Base-by-base conservation (phyloP, 2,113 vertebrate species). In the Colinus virginianus region DNA sequence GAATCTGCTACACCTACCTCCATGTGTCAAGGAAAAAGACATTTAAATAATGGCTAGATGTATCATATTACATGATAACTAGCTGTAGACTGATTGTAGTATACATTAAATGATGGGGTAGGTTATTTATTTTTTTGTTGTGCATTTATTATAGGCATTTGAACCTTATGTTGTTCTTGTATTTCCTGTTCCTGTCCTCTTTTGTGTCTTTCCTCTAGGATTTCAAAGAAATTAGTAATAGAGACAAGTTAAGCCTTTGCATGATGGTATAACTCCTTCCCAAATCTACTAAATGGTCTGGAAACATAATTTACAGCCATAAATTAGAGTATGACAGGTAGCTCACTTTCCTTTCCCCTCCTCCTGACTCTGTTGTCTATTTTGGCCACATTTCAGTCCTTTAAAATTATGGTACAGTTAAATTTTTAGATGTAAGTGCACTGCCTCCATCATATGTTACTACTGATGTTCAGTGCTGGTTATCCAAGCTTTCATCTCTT, bases 401-500 rank as follows among this genome's bases (percentile, higher is more conserved):
- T 3, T 21, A 84, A 84, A 68, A 86, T 76, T 76, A 64, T 43
- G 59, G 87, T 38, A 64, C 32, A 77, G 19, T 19, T 66, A 34
- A 79, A 82, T 66, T 74, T 53, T 66, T 80, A 91, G 74, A 53
- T 78, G 45, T 72, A 43, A 62, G 56, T 12, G 51, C 4, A 11
- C 26, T 72, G 70, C 61, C 74, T 95, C 82, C 72, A 75, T 94
- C 48, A 84, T 38, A 62, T 61, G 59, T 90, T 90, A 69, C 78
- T 90, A 71, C 84, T 80, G 81, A 90, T 9, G 11, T 83, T 66
- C 53, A 88, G 82, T 30, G 43, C 59, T 87, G 84, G 64, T 91
- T 83, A 85, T n/a, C 87, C 87, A 86, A 87, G 76, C 78, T 93
- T 94, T 83, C 79, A 91, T 91, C 79, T 92, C 85, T 96, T 83